Conservation (phyloP, 2,113 vertebrate species). For the Heloderma charlesbogerti region DNA sequence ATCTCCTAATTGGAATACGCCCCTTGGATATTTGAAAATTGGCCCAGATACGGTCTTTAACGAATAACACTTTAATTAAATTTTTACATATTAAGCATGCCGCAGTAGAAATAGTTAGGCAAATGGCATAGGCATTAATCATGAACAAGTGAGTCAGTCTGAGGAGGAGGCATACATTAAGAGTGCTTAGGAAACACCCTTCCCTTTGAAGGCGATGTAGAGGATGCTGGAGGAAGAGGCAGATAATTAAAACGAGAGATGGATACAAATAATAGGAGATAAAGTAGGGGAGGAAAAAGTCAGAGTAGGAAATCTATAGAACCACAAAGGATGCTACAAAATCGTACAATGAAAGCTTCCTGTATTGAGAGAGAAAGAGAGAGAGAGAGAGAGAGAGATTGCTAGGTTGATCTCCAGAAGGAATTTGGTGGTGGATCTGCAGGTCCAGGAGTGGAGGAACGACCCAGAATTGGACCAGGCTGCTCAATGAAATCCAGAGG, state of each 20-base stretch:
- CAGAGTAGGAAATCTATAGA: background rate
- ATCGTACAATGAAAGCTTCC: background rate
- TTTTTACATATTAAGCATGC: slow-evolving; percentile 66
- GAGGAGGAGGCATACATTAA: slow-evolving; percentile 20
- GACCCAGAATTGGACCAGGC: background rate
- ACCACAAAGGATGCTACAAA: background rate
- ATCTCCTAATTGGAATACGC: slow-evolving; percentile 63
- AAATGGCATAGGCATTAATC: slow-evolving; percentile 62
- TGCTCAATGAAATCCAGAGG: background rate
- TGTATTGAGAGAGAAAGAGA: background rate
- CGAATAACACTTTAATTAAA: slow-evolving; percentile 73
- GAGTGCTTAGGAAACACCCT: slow-evolving; percentile 37
- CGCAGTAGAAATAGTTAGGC: slow-evolving; percentile 57
- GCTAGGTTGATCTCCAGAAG: too few relatives aligned
- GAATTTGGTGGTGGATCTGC: background rate
- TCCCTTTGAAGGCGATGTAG: slow-evolving; percentile 18
- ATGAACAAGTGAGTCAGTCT: slow-evolving; percentile 54
- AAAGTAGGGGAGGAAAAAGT: background rate
- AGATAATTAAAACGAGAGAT: slow-evolving; percentile 61
- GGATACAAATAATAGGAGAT: background rate
- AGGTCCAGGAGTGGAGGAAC: too few relatives aligned
- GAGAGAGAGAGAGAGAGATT: too few relatives aligned
- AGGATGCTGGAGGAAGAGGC: slow-evolving; percentile 51
- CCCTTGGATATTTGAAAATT: slow-evolving; percentile 62
- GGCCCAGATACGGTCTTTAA: slow-evolving; percentile 64